phyloP scores from a whole-genome alignment of 2,888 invertebrate genomes.

The Ophraella communa region DNA sequence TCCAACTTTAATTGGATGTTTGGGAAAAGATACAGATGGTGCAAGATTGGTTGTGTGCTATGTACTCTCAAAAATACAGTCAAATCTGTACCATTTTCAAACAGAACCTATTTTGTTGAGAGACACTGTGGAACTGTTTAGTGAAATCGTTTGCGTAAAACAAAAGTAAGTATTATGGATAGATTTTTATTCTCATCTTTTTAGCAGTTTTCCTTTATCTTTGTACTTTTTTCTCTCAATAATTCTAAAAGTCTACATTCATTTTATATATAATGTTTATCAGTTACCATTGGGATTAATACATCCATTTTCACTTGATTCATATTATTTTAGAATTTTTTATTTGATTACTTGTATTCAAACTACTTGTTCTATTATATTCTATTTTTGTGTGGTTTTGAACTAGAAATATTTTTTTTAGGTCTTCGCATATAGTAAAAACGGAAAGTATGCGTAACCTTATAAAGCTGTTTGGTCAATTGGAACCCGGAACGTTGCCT shows the following conservation, averaged over 20 bases:
- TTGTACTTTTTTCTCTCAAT: no score
- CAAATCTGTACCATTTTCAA: slow-evolving; percentile 67
- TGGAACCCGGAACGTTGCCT: slow-evolving; percentile 64
- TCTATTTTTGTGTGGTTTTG: no score
- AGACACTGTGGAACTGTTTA: slow-evolving; percentile 69
- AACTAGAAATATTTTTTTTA: slow-evolving; percentile 19
- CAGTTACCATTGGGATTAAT: no score
- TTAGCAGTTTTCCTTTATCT: no score
- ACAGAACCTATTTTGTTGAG: slow-evolving; percentile 68
- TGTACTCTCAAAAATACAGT: slow-evolving; percentile 69
- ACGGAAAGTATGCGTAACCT: slow-evolving; percentile 66
- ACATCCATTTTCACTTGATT: no score
- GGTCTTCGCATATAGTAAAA: slow-evolving; percentile 60
- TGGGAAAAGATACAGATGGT: slow-evolving; percentile 72
- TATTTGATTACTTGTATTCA: no score
- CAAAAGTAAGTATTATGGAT: slow-evolving; percentile 55
- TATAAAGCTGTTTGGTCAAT: slow-evolving; percentile 62
- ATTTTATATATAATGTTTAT: no score
- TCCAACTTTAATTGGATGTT: slow-evolving; percentile 66
- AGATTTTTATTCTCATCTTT: slow-evolving; percentile 13
- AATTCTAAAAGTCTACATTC: no score
- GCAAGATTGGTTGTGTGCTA: slow-evolving; percentile 69
- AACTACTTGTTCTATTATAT: no score
- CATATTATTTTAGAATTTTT: no score
- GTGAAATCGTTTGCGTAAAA: slow-evolving; percentile 55